Evolutionary conservation across 2,797 vertebrate genomes (phyloP).

Genomic region (Rhynchonycteris naso): DNA sequence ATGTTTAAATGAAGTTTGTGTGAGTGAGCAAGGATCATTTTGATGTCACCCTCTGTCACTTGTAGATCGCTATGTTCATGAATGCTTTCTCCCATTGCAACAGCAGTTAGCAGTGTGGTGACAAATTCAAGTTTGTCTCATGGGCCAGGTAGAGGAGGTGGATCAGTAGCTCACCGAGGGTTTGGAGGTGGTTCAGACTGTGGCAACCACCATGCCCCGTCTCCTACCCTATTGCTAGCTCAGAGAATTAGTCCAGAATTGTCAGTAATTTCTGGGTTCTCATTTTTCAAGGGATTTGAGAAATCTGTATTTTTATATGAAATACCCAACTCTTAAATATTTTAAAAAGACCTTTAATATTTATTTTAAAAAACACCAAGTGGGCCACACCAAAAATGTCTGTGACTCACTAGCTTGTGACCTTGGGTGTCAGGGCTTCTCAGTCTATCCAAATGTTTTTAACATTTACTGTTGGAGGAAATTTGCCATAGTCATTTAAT

Average conservation of each 20-base stretch:
- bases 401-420: slow-evolving; percentile 1
- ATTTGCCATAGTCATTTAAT: not conserved
- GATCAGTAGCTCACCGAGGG: too few species aligned
- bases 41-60: not conserved
- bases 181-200: not conserved
- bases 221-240: not conserved
- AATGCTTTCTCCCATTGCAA: not conserved
- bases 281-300: not conserved
- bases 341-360: not conserved
- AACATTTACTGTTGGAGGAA: not conserved
- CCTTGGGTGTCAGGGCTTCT: not conserved
- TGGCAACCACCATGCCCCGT: not conserved
- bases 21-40: not conserved
- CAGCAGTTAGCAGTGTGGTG: rapidly evolving
- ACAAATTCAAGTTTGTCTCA: too few species aligned
- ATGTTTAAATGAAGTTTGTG: not conserved
- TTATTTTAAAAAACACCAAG: not conserved
- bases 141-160: not conserved
- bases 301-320: not conserved
- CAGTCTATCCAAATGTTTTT: not conserved
- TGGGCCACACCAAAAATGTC: not conserved
- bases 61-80: not conserved
- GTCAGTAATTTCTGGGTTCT: not conserved
- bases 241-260: not conserved
- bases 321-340: not conserved